Percentiles rank a stretch among this genome's conserved stretches.
These are phyloP conservation scores for Haliaeetus albicilla DNA, from an alignment of 2,797 vertebrate genomes.

Conservation along the genomic window DNA sequence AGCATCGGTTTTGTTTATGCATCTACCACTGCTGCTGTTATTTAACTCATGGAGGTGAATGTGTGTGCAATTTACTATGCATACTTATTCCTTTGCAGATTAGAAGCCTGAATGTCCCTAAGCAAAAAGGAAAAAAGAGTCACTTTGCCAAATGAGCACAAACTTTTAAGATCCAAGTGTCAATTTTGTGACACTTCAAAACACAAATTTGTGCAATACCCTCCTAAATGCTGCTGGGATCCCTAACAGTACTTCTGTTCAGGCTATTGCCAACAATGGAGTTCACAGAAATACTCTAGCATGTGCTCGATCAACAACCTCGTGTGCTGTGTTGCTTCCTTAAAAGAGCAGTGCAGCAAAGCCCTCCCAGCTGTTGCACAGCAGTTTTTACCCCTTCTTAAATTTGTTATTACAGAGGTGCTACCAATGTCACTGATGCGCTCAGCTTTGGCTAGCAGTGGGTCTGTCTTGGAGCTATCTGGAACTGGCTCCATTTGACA, in stretches of 20 bases:
- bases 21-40: neutral
- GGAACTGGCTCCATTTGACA: neutral
- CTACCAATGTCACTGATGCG: neutral
- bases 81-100: neutral
- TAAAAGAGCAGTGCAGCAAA: neutral
- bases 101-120: neutral
- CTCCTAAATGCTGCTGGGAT: neutral
- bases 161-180: neutral
- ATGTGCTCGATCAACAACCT: rapidly evolving
- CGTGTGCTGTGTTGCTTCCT: neutral
- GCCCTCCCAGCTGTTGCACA: neutral
- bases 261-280: neutral
- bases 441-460: neutral
- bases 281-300: neutral
- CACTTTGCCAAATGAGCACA: neutral
- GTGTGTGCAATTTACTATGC: neutral
- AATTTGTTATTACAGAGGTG: neutral
- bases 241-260: neutral
- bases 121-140: neutral
- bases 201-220: neutral
- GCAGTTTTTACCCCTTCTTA: neutral
- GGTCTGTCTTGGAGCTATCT: neutral
- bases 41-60: neutral
- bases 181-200: neutral
- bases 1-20: neutral